Evolutionary conservation across 1,140 invertebrate species (phyloP).

Genomic region (Phocides pigmalion): DNA sequence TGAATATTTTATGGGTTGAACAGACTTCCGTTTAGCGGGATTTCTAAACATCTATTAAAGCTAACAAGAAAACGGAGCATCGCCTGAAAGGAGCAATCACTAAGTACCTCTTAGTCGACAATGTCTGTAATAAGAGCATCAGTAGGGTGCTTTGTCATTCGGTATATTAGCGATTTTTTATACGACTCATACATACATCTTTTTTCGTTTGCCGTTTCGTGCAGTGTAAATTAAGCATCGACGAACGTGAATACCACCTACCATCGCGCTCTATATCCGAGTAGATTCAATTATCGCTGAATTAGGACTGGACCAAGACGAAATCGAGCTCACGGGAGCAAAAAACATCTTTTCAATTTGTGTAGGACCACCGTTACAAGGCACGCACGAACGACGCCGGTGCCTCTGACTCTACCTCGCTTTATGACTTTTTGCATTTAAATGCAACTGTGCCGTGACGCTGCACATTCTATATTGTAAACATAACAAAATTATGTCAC

Average conservation of each 20-base stretch:
- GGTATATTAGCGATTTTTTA: conserved; percentile 23
- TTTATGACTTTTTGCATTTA: conserved; percentile 66
- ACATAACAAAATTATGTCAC: conserved; percentile 74
- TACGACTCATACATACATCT: conserved; percentile 5
- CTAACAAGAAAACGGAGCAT: conserved; percentile 25
- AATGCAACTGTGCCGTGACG: conserved; percentile 71
- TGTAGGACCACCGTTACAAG: conserved; percentile 71
- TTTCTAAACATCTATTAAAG: conserved; percentile 27
- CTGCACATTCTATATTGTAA: conserved; percentile 69
- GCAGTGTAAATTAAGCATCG: conserved; percentile 39
- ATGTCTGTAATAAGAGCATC: conserved; percentile 24
- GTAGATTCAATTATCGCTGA: conserved; percentile 69
- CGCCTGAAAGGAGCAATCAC: conserved; percentile 20
- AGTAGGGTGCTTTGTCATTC: conserved; percentile 25
- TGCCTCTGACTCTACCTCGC: conserved; percentile 40
- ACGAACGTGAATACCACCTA: conserved; percentile 31
- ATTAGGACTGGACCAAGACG: conserved; percentile 64
- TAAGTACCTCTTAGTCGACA: conserved; percentile 26
- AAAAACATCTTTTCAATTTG: conserved; percentile 76
- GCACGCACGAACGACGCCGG: conserved; percentile 65
- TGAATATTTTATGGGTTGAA: conserved; percentile 25
- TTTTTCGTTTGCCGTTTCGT: conserved; percentile 24
- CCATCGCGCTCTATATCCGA: conserved; percentile 50
- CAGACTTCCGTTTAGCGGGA: conserved; percentile 29
- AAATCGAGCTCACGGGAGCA: conserved; percentile 53